These are phyloP conservation scores for Cherax destructor DNA, from an alignment of 1,140 invertebrate genomes.

Conservation along the genomic window DNA sequence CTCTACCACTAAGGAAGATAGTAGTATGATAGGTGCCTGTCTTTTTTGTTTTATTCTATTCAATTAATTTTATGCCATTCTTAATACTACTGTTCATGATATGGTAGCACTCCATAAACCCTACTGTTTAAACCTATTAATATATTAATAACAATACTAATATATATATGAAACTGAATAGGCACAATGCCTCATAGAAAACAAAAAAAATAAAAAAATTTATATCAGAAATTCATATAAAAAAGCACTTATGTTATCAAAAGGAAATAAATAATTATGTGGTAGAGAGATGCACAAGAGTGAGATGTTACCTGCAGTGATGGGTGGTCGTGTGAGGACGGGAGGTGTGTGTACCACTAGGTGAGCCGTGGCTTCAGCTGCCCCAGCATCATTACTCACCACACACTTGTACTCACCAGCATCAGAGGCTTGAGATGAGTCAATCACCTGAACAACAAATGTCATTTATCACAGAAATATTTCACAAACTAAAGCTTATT, in stretches of 20 bases:
- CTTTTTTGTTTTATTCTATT: not conserved
- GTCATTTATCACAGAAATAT: not conserved
- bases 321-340: constrained; percentile 35
- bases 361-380: constrained; percentile 74
- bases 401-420: constrained; percentile 67
- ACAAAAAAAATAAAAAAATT: too few relatives aligned
- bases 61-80: not conserved
- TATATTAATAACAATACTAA: too few relatives aligned
- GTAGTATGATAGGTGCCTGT: not conserved
- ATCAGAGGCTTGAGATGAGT: constrained; percentile 53
- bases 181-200: too few relatives aligned
- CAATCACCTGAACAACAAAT: constrained; percentile 27
- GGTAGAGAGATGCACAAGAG: too few relatives aligned
- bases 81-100: too few relatives aligned
- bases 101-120: too few relatives aligned
- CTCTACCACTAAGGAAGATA: constrained; percentile 31
- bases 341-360: constrained; percentile 71
- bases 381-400: constrained; percentile 73
- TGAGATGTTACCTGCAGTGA: constrained; percentile 15
- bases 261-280: too few relatives aligned
- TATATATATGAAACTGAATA: too few relatives aligned
- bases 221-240: too few relatives aligned
- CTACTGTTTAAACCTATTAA: too few relatives aligned
- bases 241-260: too few relatives aligned
- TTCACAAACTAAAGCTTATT: too few relatives aligned